Base-by-base conservation (phyloP, 2,888 invertebrate species). In the Empis livida region DNA sequence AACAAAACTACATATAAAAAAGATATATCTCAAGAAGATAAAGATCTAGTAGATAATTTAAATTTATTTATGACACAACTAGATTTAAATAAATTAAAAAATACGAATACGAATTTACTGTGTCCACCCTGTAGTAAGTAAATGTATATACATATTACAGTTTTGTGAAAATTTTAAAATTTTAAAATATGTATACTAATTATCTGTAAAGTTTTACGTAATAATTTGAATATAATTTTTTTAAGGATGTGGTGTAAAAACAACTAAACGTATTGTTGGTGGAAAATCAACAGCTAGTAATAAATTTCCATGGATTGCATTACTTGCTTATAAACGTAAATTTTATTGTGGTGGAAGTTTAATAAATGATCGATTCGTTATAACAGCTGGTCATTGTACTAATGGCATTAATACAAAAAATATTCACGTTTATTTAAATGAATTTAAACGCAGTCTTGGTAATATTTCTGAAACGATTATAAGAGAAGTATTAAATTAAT, bases 341-440 rank as follows among this genome's bases (percentile, higher is more conserved):
- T 50, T 59, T 27, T 57, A 56, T 35, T 59, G 59, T 47, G 55
- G 55, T 2, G 59, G 55, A 10, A 53, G 55, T 9, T 37, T 59
- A 10, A 55, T 59, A 2, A 51, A 54, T 11, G 54, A 51, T 16
- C 51, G 50, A 17, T 52, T 52, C 46, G 46, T 59, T 1, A n/a
- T 59, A n/a, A 57, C 59, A 8, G 59, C 59, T 10, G 58, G 57
- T 5, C 59, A 59, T 45, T 59, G 59, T 49, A 54, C 58, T 15
- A 48, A 53, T 37, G 51, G 54, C 3, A 53, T 57, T 42, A 44
- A 52, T 11, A 48, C 50, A 1, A 39, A 46, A 27, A 51, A 55
- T 35, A 56, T 59, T 32, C 43, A 54, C 5, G 44, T 57, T 10
- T 47, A 52, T 43, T 49, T 59, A 30, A 52, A 57, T 3, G 59